These are phyloP conservation scores for Campylomormyrus numenius DNA, from an alignment of 2,113 vertebrate species.

Conservation along the genomic window DNA sequence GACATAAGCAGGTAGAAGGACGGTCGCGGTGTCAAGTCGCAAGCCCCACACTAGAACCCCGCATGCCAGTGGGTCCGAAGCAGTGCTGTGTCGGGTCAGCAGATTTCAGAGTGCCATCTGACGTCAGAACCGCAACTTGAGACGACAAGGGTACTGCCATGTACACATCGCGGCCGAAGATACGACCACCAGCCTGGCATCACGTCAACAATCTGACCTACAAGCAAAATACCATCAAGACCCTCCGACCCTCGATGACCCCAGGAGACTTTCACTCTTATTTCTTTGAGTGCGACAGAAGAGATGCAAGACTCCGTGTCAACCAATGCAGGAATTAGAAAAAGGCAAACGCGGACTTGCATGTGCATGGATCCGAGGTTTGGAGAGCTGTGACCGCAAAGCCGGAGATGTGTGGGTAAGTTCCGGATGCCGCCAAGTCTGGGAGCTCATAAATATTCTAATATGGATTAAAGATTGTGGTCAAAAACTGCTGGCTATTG, in stretches of 20 bases:
- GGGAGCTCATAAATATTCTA: conserved; percentile 13
- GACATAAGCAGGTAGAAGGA: neutral
- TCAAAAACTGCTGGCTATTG: conserved; percentile 4
- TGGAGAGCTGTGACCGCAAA: neutral
- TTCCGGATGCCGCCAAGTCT: neutral
- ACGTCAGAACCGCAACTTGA: conserved; percentile 2
- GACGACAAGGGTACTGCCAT: neutral
- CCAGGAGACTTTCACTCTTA: neutral
- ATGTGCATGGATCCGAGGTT: neutral
- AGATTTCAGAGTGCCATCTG: neutral
- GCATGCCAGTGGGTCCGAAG: neutral
- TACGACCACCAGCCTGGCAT: neutral
- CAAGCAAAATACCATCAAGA: neutral
- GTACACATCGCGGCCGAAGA: neutral
- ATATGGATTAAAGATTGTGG: neutral
- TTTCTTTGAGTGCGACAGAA: neutral
- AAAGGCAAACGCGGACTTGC: neutral
- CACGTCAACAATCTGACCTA: neutral
- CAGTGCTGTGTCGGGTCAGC: neutral
- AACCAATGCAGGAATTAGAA: neutral
- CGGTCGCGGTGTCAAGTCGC: neutral
- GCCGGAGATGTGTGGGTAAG: conserved; percentile 6
- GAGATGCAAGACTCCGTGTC: neutral
- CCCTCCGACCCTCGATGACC: neutral
- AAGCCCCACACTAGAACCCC: neutral